These are phyloP conservation scores for Sinodicranocentrus sp. DNA, from an alignment of 2,888 invertebrate genomes.

Conservation along the genomic window DNA sequence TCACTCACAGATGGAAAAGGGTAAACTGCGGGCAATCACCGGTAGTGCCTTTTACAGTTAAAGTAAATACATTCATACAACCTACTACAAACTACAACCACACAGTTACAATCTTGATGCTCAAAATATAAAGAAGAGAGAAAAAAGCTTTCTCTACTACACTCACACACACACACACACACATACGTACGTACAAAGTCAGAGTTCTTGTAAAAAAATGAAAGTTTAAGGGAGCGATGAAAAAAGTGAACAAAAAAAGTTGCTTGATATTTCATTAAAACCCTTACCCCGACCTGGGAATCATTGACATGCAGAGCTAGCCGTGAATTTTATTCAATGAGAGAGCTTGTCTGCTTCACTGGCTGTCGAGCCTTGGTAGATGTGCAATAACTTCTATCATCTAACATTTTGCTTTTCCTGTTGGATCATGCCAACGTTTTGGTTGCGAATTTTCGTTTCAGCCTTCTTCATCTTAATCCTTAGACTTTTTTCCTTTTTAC, in stretches of 20 bases:
- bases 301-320: constrained; percentile 62
- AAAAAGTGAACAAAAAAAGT: constrained; percentile 53
- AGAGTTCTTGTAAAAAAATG: too few relatives aligned
- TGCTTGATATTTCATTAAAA: constrained; percentile 60
- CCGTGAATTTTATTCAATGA: constrained; percentile 59
- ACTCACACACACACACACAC: too few relatives aligned
- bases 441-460: not conserved
- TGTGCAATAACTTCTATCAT: not conserved
- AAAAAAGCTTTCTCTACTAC: too few relatives aligned
- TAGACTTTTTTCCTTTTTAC: not conserved
- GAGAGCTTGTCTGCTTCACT: constrained; percentile 46
- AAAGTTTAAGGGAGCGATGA: constrained; percentile 41
- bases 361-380: not conserved
- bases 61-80: constrained; percentile 53
- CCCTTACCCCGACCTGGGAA: constrained; percentile 47
- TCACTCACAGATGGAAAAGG: constrained; percentile 62
- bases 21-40: constrained; percentile 64
- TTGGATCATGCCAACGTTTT: not conserved
- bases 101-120: constrained; percentile 9
- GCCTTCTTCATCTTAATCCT: not conserved
- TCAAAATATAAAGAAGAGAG: not conserved
- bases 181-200: too few relatives aligned
- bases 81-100: constrained; percentile 21
- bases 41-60: constrained; percentile 61
- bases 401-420: not conserved